phyloP scores from a whole-genome alignment of 2,113 vertebrate genomes.

The Sceloporus tristichus region DNA sequence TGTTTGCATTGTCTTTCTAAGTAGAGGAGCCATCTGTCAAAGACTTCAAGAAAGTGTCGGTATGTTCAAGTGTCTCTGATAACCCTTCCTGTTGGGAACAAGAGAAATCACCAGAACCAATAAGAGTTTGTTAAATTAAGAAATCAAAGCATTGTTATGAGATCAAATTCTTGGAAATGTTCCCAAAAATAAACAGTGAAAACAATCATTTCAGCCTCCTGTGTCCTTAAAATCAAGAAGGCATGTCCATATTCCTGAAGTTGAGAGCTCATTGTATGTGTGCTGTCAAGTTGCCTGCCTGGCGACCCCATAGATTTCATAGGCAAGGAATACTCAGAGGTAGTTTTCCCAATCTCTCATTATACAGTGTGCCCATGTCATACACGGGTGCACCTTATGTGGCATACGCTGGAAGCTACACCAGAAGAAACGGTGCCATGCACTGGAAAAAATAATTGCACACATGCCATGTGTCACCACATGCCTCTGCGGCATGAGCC shows the following conservation, averaged over 20 bases:
- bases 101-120: conserved; percentile 82
- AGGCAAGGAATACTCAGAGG: no score
- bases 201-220: conserved; percentile 45
- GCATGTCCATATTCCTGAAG: background rate
- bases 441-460: no score
- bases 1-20: conserved; percentile 81
- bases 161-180: conserved; percentile 77
- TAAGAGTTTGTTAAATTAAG: conserved; percentile 85
- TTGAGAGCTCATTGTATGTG: background rate
- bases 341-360: no score
- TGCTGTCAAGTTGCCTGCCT: no score
- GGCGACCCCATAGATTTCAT: no score
- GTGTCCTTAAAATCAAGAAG: background rate
- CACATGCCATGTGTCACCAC: no score
- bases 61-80: conserved; percentile 85
- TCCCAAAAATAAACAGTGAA: conserved; percentile 71
- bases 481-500: no score
- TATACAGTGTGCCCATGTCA: no score
- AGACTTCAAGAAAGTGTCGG: conserved; percentile 83
- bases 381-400: no score
- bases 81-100: conserved; percentile 88
- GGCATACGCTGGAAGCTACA: no score
- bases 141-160: conserved; percentile 80
- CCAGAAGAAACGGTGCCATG: no score
- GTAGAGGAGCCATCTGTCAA: conserved; percentile 82